Percentiles rank a stretch among this genome's conserved stretches.
Conservation (phyloP, 2,888 invertebrate genomes). For the Trissoscelio sp. region DNA sequence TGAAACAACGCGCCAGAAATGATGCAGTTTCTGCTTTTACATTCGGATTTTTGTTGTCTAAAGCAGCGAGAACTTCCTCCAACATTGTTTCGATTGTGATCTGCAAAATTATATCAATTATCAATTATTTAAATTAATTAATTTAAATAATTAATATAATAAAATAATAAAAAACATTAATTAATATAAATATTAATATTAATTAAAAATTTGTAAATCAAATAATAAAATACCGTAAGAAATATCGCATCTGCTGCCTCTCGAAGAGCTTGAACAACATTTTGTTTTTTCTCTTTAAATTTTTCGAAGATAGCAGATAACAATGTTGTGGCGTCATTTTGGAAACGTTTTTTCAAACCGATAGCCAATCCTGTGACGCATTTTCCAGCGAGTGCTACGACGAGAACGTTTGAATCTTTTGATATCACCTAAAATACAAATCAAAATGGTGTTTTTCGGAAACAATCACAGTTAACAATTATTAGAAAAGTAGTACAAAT, state of each 20-base stretch:
- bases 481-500: too few species aligned
- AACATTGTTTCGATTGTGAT: slow-evolving; percentile 92
- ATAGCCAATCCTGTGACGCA: slow-evolving; percentile 92
- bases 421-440: slow-evolving; percentile 88
- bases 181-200: background rate
- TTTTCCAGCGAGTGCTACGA: slow-evolving; percentile 94
- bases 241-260: slow-evolving; percentile 97
- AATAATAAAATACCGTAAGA: slow-evolving; percentile 88
- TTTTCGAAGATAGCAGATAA: slow-evolving; percentile 94
- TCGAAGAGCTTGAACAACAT: slow-evolving; percentile 93
- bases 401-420: slow-evolving; percentile 97
- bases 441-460: too few species aligned
- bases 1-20: slow-evolving; percentile 93
- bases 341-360: slow-evolving; percentile 94
- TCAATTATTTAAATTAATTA: too few species aligned
- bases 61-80: slow-evolving; percentile 93
- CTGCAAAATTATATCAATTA: slow-evolving; percentile 85
- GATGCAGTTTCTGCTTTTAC: slow-evolving; percentile 94
- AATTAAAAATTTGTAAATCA: background rate
- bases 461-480: too few species aligned
- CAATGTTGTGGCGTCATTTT: slow-evolving; percentile 91
- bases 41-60: slow-evolving; percentile 96
- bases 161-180: background rate
- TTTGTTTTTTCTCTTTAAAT: slow-evolving; percentile 98
- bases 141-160: background rate